Evolutionary conservation across 2,888 invertebrate species (phyloP).

Genomic region (Oasisia sp.): DNA sequence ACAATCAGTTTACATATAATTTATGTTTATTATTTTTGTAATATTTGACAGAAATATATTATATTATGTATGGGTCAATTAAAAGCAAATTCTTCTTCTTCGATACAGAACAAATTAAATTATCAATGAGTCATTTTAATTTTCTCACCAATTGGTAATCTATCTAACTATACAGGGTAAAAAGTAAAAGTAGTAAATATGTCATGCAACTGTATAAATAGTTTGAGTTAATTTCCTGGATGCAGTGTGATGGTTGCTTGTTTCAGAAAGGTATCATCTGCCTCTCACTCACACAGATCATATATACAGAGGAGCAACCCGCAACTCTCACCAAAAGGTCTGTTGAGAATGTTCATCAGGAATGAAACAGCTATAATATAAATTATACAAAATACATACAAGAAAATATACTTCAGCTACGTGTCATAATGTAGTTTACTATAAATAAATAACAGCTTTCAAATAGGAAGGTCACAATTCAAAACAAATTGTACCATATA

Average conservation of each 20-base stretch:
- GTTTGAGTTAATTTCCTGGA: neutral
- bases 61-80: no score
- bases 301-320: slow-evolving; percentile 83
- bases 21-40: no score
- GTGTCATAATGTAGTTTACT: no score
- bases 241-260: neutral
- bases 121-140: neutral
- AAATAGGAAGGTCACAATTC: no score
- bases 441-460: no score
- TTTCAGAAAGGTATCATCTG: slow-evolving; percentile 45
- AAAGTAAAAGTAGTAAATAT: neutral
- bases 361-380: neutral
- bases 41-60: no score
- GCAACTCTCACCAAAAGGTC: slow-evolving; percentile 82
- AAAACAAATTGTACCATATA: neutral
- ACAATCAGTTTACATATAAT: no score
- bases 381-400: neutral
- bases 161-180: neutral
- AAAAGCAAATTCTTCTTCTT: no score
- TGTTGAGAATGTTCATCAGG: slow-evolving; percentile 59
- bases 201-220: neutral
- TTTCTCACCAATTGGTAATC: neutral
- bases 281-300: slow-evolving; percentile 77
- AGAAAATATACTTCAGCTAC: no score
- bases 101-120: no score